These are phyloP conservation scores for Pollenia angustigena DNA, from an alignment of 2,888 invertebrate species.

Conservation along the genomic window DNA sequence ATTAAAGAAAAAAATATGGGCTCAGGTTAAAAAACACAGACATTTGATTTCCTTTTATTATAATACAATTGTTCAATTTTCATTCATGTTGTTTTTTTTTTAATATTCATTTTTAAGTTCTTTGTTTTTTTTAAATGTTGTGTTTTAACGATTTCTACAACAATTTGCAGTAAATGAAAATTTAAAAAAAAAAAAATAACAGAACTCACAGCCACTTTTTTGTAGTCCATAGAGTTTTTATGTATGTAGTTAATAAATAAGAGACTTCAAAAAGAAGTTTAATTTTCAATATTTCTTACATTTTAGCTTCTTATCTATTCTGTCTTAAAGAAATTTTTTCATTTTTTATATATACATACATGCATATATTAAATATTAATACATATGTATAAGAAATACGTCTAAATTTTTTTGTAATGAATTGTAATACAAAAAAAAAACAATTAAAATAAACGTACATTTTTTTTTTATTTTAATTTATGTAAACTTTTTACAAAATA, in stretches of 20 bases:
- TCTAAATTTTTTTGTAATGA: conserved; percentile 57
- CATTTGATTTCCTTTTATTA: conserved; percentile 28
- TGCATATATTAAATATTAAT: conserved; percentile 49
- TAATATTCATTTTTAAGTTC: not conserved
- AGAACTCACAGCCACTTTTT: conserved; percentile 35
- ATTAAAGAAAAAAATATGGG: conserved; percentile 54
- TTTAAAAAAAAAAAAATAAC: not conserved
- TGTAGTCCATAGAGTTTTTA: conserved; percentile 33
- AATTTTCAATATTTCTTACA: conserved; percentile 43
- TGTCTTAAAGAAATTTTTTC: conserved; percentile 23
- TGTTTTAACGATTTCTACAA: not conserved
- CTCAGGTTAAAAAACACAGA: conserved; percentile 61
- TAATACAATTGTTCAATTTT: conserved; percentile 1
- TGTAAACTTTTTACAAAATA: conserved; percentile 59
- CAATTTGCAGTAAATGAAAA: not conserved
- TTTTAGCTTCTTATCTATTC: conserved; percentile 5
- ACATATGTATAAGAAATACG: conserved; percentile 38
- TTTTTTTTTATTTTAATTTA: conserved; percentile 60
- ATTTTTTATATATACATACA: conserved; percentile 41
- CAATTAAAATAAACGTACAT: conserved; percentile 53
- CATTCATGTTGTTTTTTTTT: not conserved
- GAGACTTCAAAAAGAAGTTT: not conserved
- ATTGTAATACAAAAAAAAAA: conserved; percentile 57
- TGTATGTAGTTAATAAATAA: conserved; percentile 15
- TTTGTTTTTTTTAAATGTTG: conserved; percentile 18